Base-by-base conservation (phyloP, 2,888 invertebrate species). In the Azorinus chamasolen region DNA sequence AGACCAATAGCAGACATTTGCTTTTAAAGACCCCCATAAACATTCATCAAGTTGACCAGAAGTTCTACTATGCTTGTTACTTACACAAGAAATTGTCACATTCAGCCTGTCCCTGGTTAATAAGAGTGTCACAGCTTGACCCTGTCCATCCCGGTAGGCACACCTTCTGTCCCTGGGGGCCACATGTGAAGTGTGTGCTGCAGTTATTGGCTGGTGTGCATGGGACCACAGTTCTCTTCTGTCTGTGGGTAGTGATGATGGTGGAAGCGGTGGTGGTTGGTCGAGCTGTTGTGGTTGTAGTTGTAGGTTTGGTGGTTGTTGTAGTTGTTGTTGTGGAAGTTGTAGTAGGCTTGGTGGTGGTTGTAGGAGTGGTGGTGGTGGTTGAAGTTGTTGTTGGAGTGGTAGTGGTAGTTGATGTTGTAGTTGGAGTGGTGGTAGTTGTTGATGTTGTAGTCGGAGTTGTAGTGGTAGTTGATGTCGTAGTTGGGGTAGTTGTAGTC, bases 111-210 rank as follows among this genome's bases (percentile, higher is more conserved):
- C 76, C 76, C 4, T 70, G 64, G 5, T 63, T 58, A 25, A 80
- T 58, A 53, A 65, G 62, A 18, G 41, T 25, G 20, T 98, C 97
- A 94, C 98, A 98, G 94, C 97, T 97, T 92, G 96, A 95, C 85
- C 98, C 98, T 92, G 95, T 96, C 98, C 98, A 98, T 89, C 98
- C 98, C 83, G 96, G 95, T 90, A 97, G 95, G 94, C 98, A 98
- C 89, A 95, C 95, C 94, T 97, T 98, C 94, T 96, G 96, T 87
- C 98, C 98, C 92, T 96, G 95, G 70, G 95, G 94, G 88, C 96
- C 96, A 94, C 98, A 98, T 83, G 95, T 95, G 94, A 97, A 97
- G 94, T 98, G 98, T 50, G 98, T 98, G 94, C 55, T 59, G 59
- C 85, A 85, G 43, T 72, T 70, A 39, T 69, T 58, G 6, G 58